phyloP scores from a whole-genome alignment of 1,140 invertebrate genomes.

The Zaprionus tsacasi region DNA sequence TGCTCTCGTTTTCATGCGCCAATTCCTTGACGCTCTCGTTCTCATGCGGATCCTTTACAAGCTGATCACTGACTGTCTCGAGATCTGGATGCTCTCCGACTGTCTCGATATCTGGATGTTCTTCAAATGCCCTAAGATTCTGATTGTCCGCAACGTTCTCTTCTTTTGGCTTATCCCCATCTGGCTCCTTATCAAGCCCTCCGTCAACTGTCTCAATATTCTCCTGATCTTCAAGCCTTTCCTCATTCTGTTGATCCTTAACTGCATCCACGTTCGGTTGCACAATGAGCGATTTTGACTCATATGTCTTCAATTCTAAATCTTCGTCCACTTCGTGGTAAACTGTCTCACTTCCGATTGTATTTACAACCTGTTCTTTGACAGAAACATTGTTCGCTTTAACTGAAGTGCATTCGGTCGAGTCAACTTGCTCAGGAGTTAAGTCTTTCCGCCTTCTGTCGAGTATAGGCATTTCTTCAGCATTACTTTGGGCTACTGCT shows the following conservation, averaged over 20 bases:
- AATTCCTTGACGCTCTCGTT: background rate
- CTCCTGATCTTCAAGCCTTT: background rate
- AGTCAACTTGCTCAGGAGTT: background rate
- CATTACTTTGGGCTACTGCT: slow-evolving; percentile 2
- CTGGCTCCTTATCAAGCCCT: background rate
- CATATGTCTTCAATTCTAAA: background rate
- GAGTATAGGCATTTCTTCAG: background rate
- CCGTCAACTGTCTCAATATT: background rate
- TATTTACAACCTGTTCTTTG: background rate
- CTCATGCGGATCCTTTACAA: background rate
- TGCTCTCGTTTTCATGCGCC: background rate
- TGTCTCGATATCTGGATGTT: background rate
- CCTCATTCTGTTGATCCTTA: background rate
- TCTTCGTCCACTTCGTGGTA: background rate
- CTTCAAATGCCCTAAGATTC: no score
- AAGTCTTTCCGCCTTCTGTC: background rate
- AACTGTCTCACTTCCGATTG: no score
- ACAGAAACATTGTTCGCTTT: background rate
- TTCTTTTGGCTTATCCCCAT: background rate
- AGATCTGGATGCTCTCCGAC: background rate
- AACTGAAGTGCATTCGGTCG: background rate
- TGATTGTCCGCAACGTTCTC: background rate
- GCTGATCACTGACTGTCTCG: background rate
- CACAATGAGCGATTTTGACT: background rate
- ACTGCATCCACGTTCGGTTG: background rate